A percentile compares a stretch with the other conserved stretches of the same genome.
Evolutionary conservation across 2,888 invertebrate genomes (phyloP).

Genomic region (Gastrophysa polygoni): DNA sequence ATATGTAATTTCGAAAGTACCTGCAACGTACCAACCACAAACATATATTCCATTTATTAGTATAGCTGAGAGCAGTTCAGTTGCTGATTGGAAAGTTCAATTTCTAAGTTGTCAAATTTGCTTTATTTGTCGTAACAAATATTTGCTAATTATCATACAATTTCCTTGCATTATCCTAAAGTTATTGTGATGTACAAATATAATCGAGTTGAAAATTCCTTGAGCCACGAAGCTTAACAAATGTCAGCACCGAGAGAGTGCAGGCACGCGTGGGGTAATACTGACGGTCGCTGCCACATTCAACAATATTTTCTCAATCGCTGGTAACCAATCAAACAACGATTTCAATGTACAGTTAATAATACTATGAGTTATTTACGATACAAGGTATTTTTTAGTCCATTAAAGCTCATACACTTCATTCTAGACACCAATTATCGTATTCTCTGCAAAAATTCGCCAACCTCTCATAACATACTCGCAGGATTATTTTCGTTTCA

Average conservation of each 20-base stretch:
- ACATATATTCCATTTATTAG: too few relatives aligned
- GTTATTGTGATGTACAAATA: background rate
- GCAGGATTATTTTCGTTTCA: background rate
- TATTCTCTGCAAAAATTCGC: background rate
- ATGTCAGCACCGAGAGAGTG: slow-evolving; percentile 55
- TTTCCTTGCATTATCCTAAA: background rate
- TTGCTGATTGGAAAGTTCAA: too few relatives aligned
- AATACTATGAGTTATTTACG: slow-evolving; percentile 56
- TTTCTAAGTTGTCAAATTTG: too few relatives aligned
- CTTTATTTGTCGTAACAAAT: background rate
- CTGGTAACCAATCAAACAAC: slow-evolving; percentile 55
- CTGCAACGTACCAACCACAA: too few relatives aligned
- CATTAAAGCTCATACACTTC: slow-evolving; percentile 57
- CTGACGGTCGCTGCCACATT: slow-evolving; percentile 57
- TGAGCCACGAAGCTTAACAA: slow-evolving; percentile 26
- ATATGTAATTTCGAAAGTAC: too few relatives aligned
- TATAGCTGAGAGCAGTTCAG: too few relatives aligned
- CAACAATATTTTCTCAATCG: slow-evolving; percentile 49
- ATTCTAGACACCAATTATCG: slow-evolving; percentile 34
- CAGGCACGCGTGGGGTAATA: slow-evolving; percentile 58
- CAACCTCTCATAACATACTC: background rate
- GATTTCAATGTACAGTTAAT: slow-evolving; percentile 56
- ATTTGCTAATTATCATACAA: background rate
- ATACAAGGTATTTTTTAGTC: slow-evolving; percentile 51
- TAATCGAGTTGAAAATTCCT: slow-evolving; percentile 9